Evolutionary conservation across 2,113 vertebrate genomes (phyloP), one percentile per base, ranked within the genome.

Genomic region (Gadus macrocephalus): DNA sequence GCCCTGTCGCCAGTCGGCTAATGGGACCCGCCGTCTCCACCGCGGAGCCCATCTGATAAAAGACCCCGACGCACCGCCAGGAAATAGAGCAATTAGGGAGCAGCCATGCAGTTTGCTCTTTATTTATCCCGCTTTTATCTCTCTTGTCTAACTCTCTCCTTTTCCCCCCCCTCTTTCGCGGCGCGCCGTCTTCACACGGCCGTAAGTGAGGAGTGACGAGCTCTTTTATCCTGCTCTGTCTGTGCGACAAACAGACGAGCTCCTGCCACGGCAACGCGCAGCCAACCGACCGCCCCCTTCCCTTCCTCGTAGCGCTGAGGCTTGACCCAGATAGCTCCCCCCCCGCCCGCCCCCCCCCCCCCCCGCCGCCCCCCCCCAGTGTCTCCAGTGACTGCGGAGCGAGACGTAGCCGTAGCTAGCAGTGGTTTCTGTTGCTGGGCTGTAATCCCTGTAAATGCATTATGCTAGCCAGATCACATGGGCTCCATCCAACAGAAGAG

Each of bases 391-490:
- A 77, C 74, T 68, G 31, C 62, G 75, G 78, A 74, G 64, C 38
- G 20, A 22, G 59, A 17, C 61, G 71, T 69, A 27, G 73, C 66
- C 83, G 78, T 81, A 83, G 25, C 81, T 74, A 79, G 66, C 61
- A 75, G 60, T 20, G 56, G 67, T 78, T 84, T 81, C 85, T 81
- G 5, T 31, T 31, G 76, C 77, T 25, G 0, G 67, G 67, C 80
- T 87, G n/a, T n/a, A 83, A 87, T 86, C 83, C 86, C 82, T 84
- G 79, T 78, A 88, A 87, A 81, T 88, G 84, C 72, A 86, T 87
- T 85, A 82, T 85, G 81, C 71, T 76, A 35, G 64, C 67, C 83
- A 83, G 86, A 83, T 86, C 81, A 80, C 75, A 76, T 72, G 69
- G 77, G 75, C 69, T 77, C 71, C 84, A 68, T 75, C 85, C 80